Evolutionary conservation across 1,140 invertebrate species (phyloP).

Genomic region (Helicoverpa armigera): DNA sequence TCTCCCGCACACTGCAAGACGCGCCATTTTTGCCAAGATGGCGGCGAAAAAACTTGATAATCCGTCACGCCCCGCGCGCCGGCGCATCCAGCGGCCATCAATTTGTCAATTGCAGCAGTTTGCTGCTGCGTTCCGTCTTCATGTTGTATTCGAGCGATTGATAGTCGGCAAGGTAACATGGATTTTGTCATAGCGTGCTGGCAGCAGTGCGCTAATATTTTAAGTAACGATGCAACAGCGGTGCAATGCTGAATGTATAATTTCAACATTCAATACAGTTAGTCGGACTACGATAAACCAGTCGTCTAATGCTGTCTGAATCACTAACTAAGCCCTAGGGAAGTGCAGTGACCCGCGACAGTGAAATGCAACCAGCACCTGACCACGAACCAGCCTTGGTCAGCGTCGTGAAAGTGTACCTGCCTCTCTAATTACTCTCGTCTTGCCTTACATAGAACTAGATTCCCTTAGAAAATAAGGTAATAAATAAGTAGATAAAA

Average conservation of each 20-base stretch:
- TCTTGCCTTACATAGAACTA: conserved; percentile 64
- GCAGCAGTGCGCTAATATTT: not conserved
- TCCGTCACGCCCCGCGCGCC: conserved; percentile 69
- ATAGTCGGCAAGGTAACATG: conserved; percentile 43
- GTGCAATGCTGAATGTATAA: not conserved
- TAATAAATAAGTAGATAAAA: conserved; percentile 48
- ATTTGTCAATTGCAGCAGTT: conserved; percentile 66
- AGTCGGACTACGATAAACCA: not conserved
- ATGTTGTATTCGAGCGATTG: conserved; percentile 50
- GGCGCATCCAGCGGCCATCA: conserved; percentile 61
- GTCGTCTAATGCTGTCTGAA: not conserved
- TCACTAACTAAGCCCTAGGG: conserved; percentile 7
- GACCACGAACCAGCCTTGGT: conserved; percentile 67
- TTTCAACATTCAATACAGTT: not conserved
- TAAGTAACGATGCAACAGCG: not conserved
- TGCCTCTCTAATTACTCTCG: conserved; percentile 77
- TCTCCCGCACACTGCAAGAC: conserved; percentile 67
- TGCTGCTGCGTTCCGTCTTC: conserved; percentile 57
- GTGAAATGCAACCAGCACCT: conserved; percentile 72
- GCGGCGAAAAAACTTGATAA: conserved; percentile 72
- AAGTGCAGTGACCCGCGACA: conserved; percentile 75
- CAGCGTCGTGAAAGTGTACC: conserved; percentile 73
- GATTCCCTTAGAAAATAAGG: conserved; percentile 60
- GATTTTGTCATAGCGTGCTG: conserved; percentile 23
- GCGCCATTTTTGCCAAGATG: conserved; percentile 73